Evolutionary conservation across 2,888 invertebrate species (phyloP).

Genomic region (Cryptus viduatorius): DNA sequence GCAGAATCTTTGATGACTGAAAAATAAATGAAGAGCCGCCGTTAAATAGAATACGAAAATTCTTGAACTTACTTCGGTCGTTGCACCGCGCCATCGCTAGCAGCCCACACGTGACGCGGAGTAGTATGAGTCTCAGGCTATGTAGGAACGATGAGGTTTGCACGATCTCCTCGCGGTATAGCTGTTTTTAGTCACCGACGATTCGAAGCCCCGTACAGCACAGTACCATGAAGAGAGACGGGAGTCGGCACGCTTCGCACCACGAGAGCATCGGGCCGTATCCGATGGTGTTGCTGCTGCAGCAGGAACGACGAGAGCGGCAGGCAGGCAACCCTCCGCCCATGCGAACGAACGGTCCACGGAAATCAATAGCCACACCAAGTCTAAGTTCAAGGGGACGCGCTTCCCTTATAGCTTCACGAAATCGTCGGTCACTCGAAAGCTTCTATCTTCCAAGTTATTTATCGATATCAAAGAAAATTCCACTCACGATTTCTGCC

Average conservation of each 20-base stretch:
- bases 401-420: conserved; percentile 33
- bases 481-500: conserved; percentile 53
- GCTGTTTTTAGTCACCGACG: conserved; percentile 48
- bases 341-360: conserved; percentile 68
- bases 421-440: conserved; percentile 51
- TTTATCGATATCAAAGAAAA: conserved; percentile 62
- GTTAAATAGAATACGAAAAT: background rate
- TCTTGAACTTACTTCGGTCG: conserved; percentile 27
- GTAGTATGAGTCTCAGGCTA: background rate
- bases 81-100: conserved; percentile 37
- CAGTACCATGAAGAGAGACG: background rate
- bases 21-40: too few relatives aligned
- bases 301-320: conserved; percentile 37
- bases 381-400: conserved; percentile 67
- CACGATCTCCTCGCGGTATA: conserved; percentile 22
- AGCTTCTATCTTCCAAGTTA: conserved; percentile 52
- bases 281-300: conserved; percentile 38
- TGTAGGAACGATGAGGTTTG: background rate
- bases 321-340: conserved; percentile 53
- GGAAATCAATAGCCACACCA: conserved; percentile 73
- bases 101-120: background rate
- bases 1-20: too few relatives aligned
- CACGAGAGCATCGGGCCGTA: conserved; percentile 25
- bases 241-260: conserved; percentile 50
- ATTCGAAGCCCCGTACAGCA: conserved; percentile 5